Conservation (phyloP, 2,113 vertebrate species). For the Opisthocomus hoazin region DNA sequence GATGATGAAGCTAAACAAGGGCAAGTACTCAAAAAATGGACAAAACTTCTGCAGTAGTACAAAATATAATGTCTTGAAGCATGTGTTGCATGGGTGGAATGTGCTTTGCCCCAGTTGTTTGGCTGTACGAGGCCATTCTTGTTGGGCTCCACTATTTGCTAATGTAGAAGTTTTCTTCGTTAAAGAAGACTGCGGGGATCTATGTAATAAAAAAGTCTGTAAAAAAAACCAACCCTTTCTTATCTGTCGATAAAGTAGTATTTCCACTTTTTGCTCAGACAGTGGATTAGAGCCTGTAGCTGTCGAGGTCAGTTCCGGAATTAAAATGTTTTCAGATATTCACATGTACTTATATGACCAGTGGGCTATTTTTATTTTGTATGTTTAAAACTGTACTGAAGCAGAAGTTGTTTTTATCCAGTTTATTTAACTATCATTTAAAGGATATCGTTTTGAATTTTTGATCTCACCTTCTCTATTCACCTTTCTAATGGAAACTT, state of each 20-base stretch:
- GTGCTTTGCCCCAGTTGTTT: neutral
- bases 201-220: neutral
- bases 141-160: neutral
- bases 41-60: neutral
- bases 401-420: neutral
- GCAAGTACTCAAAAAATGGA: neutral
- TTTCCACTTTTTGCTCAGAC: neutral
- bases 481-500: neutral
- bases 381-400: neutral
- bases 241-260: neutral
- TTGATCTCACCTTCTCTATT: neutral
- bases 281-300: neutral
- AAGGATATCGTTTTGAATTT: neutral
- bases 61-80: neutral
- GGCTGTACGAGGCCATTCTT: neutral
- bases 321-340: neutral
- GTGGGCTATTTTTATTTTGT: neutral
- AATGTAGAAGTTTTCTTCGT: neutral
- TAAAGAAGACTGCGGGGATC: neutral
- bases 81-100: accelerated
- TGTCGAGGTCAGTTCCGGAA: neutral
- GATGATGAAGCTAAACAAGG: neutral
- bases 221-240: accelerated
- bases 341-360: neutral
- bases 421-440: neutral